Conservation (phyloP, 2,888 invertebrate genomes). For the Aspidiotus destructor region DNA sequence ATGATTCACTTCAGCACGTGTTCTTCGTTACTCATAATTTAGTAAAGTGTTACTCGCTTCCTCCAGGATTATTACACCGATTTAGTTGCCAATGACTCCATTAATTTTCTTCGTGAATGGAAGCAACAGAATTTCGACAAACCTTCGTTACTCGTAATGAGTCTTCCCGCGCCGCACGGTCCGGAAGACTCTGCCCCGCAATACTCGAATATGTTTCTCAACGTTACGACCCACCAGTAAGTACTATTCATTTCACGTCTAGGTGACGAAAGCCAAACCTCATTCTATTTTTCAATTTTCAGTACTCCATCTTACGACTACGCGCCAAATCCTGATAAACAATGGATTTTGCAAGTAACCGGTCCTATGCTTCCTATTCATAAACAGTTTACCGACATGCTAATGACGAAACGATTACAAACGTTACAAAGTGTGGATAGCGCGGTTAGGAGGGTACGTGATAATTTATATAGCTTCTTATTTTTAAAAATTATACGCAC, state of each 20-base stretch:
- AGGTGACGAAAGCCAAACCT: too few relatives aligned
- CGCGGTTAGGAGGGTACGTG: conserved; percentile 53
- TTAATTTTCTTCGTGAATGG: conserved; percentile 78
- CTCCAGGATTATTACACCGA: conserved; percentile 85
- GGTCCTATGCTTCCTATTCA: conserved; percentile 94
- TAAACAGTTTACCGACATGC: conserved; percentile 82
- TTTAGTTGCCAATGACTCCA: conserved; percentile 89
- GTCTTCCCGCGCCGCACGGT: conserved; percentile 95
- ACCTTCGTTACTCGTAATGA: conserved; percentile 88
- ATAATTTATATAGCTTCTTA: too few relatives aligned
- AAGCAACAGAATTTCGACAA: conserved; percentile 73
- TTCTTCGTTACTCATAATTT: too few relatives aligned
- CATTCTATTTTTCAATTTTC: conserved; percentile 38
- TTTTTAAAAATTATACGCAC: too few relatives aligned
- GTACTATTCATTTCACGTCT: conserved; percentile 41
- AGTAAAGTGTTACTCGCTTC: conserved; percentile 8
- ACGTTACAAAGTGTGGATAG: conserved; percentile 93
- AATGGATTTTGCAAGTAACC: conserved; percentile 91
- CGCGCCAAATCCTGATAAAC: conserved; percentile 96
- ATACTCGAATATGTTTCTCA: conserved; percentile 87
- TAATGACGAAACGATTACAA: conserved; percentile 93
- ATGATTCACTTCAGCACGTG: too few relatives aligned
- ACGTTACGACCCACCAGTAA: conserved; percentile 93
- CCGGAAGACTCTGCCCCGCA: conserved; percentile 97
- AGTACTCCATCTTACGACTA: conserved; percentile 95